phyloP scores from a whole-genome alignment of 2,888 invertebrate species.

The Clivina fossor region DNA sequence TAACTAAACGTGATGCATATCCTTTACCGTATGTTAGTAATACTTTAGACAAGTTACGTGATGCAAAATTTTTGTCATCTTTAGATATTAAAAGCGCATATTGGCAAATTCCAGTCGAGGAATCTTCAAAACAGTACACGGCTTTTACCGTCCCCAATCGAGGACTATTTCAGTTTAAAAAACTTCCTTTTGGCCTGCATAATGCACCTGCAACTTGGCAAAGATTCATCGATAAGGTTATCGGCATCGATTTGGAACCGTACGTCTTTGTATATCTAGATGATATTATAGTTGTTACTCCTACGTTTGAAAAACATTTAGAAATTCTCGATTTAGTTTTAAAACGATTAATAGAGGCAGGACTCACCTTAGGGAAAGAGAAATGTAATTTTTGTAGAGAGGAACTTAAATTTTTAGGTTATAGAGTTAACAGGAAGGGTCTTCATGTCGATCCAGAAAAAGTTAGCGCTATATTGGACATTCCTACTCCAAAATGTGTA shows the following conservation, averaged over 20 bases:
- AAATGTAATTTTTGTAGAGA: slow-evolving; percentile 36
- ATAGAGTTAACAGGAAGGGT: slow-evolving; percentile 39
- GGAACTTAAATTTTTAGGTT: slow-evolving; percentile 42
- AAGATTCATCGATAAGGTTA: slow-evolving; percentile 20
- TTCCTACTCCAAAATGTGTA: slow-evolving; percentile 8
- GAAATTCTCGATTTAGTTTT: slow-evolving; percentile 11
- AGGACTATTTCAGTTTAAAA: slow-evolving; percentile 16
- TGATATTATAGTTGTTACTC: slow-evolving; percentile 29
- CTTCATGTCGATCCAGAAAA: slow-evolving; percentile 34
- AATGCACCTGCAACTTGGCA: slow-evolving; percentile 24
- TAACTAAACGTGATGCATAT: slow-evolving; percentile 42
- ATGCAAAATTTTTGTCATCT: slow-evolving; percentile 41
- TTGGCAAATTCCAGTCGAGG: slow-evolving; percentile 39
- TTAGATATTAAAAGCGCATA: slow-evolving; percentile 42
- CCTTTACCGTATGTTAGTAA: slow-evolving; percentile 40
- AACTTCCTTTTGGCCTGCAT: slow-evolving; percentile 25
- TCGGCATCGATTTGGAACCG: slow-evolving; percentile 24
- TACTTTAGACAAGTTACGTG: slow-evolving; percentile 41
- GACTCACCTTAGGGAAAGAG: slow-evolving; percentile 36
- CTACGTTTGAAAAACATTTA: slow-evolving; percentile 27
- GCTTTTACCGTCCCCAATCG: slow-evolving; percentile 41
- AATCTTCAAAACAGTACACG: slow-evolving; percentile 37
- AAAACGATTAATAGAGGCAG: not conserved
- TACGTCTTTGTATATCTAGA: slow-evolving; percentile 31
- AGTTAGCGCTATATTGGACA: slow-evolving; percentile 28